A percentile compares a stretch with the other conserved stretches of the same genome.
Evolutionary conservation across 1,140 invertebrate genomes (phyloP).

Genomic region (Pachypeltis micranthus): DNA sequence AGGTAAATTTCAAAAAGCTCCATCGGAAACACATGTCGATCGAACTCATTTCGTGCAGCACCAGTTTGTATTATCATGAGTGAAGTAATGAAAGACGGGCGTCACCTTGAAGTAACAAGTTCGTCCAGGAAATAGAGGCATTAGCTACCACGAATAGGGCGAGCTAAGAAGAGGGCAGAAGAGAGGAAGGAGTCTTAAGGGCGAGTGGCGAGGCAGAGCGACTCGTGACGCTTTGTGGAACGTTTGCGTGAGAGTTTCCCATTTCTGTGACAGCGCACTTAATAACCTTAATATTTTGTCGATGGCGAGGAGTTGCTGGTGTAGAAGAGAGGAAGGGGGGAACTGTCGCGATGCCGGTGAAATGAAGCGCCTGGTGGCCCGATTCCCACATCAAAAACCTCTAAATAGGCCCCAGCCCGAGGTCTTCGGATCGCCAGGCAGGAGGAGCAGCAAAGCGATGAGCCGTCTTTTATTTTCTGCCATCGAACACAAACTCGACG

Average conservation of each 20-base stretch:
- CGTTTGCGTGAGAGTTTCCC: not conserved
- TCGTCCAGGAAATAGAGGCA: no score
- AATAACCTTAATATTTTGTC: conserved; percentile 6
- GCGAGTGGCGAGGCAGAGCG: no score
- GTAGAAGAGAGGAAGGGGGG: not conserved
- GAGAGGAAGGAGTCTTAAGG: no score
- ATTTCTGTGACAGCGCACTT: conserved; percentile 4
- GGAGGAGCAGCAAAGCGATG: not conserved
- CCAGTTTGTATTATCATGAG: no score
- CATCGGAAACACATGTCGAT: no score
- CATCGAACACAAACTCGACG: not conserved
- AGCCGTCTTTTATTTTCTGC: not conserved
- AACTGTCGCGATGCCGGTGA: conserved; percentile 5
- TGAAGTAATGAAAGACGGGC: no score
- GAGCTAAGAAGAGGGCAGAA: no score
- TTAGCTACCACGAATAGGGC: no score
- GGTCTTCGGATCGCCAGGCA: not conserved
- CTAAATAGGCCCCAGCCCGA: conserved; percentile 7
- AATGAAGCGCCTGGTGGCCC: conserved; percentile 9
- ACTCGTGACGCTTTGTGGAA: not conserved
- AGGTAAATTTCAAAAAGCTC: no score
- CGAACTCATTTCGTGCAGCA: no score
- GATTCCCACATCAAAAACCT: conserved; percentile 9
- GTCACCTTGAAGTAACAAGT: no score
- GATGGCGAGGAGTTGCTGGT: not conserved